These are phyloP conservation scores for Grus americana DNA, from an alignment of 2,113 vertebrate genomes.

Conservation along the genomic window DNA sequence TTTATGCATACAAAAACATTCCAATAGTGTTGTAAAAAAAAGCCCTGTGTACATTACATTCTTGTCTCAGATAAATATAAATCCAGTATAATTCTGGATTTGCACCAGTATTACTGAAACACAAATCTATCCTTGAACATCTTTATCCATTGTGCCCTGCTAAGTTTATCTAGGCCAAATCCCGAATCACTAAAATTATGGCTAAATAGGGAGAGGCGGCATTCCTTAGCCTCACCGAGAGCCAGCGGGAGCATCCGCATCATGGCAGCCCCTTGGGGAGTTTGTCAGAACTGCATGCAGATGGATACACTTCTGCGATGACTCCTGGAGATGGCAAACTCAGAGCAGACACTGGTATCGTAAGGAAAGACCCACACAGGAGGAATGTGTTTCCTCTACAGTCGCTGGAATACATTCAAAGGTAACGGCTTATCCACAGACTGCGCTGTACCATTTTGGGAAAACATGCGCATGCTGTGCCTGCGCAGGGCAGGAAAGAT, in stretches of 20 bases:
- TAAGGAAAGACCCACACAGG: background rate
- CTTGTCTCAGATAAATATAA: slow-evolving; percentile 8
- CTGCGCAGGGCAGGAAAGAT: background rate
- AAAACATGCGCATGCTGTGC: background rate
- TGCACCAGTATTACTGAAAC: background rate
- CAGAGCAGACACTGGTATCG: background rate
- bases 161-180: slow-evolving; percentile 7
- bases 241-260: background rate
- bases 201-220: background rate
- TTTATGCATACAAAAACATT: background rate
- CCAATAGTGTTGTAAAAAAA: background rate
- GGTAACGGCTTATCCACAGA: background rate
- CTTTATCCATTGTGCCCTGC: slow-evolving; percentile 8
- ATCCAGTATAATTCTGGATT: slow-evolving; percentile 52
- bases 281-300: background rate
- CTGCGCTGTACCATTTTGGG: background rate
- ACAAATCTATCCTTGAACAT: background rate
- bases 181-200: background rate
- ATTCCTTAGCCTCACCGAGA: background rate
- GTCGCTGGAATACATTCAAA: background rate
- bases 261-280: background rate
- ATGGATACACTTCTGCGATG: background rate
- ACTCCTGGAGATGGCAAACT: background rate
- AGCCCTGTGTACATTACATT: background rate
- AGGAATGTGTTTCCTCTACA: background rate